Conservation (phyloP, 2,797 vertebrate genomes). For the Allochrocebus solatus region DNA sequence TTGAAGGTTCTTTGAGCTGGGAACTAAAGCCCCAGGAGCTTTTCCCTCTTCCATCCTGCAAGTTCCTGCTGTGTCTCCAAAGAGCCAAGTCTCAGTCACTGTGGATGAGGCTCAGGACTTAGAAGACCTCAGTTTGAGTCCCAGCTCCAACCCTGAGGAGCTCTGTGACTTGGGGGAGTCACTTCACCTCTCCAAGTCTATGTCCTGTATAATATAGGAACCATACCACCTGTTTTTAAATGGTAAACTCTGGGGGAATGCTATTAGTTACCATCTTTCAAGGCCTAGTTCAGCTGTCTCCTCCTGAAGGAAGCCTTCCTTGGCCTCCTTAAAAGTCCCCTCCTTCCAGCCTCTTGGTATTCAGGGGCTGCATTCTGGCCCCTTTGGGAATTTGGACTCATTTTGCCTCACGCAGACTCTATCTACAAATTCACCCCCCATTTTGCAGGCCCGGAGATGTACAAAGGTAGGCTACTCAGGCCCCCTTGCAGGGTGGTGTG, state of each 20-base stretch:
- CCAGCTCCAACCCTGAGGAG: neutral
- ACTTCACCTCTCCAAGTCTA: neutral
- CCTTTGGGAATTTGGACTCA: neutral
- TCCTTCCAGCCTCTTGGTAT: neutral
- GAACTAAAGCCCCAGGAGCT: constrained; percentile 15
- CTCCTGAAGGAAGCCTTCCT: constrained; percentile 13
- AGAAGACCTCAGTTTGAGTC: constrained; percentile 2
- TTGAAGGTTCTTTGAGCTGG: constrained; percentile 65
- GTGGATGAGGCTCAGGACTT: neutral
- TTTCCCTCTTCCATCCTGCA: constrained; percentile 4
- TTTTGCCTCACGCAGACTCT: neutral
- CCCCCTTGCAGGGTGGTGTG: neutral
- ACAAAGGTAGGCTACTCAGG: neutral
- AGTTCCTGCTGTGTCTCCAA: neutral
- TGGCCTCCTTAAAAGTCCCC: neutral
- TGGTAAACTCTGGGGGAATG: neutral
- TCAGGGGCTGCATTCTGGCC: neutral
- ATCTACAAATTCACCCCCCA: neutral
- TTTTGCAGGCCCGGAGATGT: neutral
- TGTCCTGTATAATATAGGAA: neutral
- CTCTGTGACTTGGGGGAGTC: neutral
- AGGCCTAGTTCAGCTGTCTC: neutral
- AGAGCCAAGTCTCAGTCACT: neutral
- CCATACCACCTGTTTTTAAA: neutral
- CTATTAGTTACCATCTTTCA: neutral